Percentiles rank a stretch among this genome's conserved stretches.
Evolutionary conservation across 2,888 invertebrate genomes (phyloP).

Genomic region (Rhagium mordax): DNA sequence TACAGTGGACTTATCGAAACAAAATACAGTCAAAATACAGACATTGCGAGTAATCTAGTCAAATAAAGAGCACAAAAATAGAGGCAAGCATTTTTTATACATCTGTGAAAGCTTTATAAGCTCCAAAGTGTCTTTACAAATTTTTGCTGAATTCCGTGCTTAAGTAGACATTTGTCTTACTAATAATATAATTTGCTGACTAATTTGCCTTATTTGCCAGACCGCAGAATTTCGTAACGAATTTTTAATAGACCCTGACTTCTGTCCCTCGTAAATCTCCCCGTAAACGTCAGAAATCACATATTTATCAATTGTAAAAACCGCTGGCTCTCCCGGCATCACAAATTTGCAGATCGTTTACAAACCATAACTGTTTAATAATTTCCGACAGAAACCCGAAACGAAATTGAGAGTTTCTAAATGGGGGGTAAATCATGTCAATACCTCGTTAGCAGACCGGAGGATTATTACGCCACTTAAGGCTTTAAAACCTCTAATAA

Average conservation of each 20-base stretch:
- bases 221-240: slow-evolving; percentile 38
- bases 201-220: neutral
- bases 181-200: neutral
- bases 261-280: slow-evolving; percentile 23
- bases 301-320: slow-evolving; percentile 27
- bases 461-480: slow-evolving; percentile 51
- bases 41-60: too few species aligned
- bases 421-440: slow-evolving; percentile 52
- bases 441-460: slow-evolving; percentile 49
- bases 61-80: too few species aligned
- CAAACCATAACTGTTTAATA: slow-evolving; percentile 17
- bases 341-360: neutral
- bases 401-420: slow-evolving; percentile 29
- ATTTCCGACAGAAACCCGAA: slow-evolving; percentile 18
- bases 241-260: slow-evolving; percentile 38
- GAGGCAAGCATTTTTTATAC: too few species aligned
- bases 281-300: slow-evolving; percentile 14
- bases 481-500: slow-evolving; percentile 50
- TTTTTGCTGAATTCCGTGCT: neutral
- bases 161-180: neutral
- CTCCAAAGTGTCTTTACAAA: too few species aligned
- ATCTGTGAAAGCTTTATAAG: too few species aligned
- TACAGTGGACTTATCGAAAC: too few species aligned
- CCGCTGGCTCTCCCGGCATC: slow-evolving; percentile 15
- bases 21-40: too few species aligned